phyloP scores from a whole-genome alignment of 2,797 vertebrate genomes.

The Acanthornis magna region DNA sequence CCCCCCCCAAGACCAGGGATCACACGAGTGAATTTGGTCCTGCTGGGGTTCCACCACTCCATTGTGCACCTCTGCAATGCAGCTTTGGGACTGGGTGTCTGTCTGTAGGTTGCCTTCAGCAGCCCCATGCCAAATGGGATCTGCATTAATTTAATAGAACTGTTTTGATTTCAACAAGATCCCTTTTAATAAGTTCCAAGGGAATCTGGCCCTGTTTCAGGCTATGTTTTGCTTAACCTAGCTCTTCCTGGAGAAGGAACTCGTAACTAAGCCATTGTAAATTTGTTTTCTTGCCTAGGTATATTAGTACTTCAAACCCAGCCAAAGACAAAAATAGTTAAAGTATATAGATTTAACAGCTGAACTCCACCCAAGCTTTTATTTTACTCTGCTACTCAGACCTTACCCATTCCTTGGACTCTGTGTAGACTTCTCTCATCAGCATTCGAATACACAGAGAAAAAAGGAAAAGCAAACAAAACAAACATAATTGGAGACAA shows the following conservation, averaged over 20 bases:
- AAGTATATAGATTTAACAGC: background rate
- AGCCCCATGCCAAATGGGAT: background rate
- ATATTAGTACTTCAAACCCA: background rate
- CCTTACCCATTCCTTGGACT: background rate
- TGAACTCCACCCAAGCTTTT: constrained; percentile 31
- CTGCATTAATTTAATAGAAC: background rate
- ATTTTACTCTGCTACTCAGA: background rate
- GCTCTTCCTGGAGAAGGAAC: constrained; percentile 8
- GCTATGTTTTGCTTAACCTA: background rate
- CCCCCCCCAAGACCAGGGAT: background rate
- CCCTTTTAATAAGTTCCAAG: background rate
- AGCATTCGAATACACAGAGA: background rate
- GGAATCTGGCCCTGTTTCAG: background rate
- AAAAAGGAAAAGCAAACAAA: background rate
- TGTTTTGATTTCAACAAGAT: background rate
- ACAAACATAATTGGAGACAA: background rate
- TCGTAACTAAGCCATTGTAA: background rate
- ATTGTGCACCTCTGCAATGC: background rate
- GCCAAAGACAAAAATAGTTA: background rate
- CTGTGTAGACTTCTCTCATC: background rate
- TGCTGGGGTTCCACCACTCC: background rate
- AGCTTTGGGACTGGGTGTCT: background rate
- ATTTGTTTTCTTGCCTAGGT: constrained; percentile 17
- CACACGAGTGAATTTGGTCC: background rate
- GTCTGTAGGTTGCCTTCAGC: background rate